Base-by-base conservation (phyloP, 2,888 invertebrate genomes). In the Nomada ferruginata region DNA sequence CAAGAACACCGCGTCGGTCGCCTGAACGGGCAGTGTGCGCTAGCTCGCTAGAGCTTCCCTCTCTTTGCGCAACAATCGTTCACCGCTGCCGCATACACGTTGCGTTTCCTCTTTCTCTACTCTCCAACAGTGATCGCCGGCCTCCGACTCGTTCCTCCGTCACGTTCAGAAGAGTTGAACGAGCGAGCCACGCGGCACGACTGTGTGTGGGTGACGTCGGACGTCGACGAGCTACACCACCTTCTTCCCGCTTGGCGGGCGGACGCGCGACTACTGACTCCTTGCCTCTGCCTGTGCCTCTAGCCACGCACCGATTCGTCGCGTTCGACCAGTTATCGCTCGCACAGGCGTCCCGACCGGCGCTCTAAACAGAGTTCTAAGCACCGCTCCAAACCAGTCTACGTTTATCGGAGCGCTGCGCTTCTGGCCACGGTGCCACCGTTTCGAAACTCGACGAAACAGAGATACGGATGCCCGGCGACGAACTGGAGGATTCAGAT, bases 1-100 rank as follows among this genome's bases (percentile, higher is more conserved):
- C 75, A 66, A 76, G 70, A 63, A 65, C 75, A 53, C 81, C 81
- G 76, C 75, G 55, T 70, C 73, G n/a, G 72, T 72, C 55, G 15
- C 42, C 42, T 36, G 42, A 53, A 55, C 76, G 63, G 63, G 47
- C 42, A 52, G 53, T 55, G 23, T 1, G 23, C 23, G 13, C 53
- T 7, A n/a, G 20, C 55, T 29, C 15, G 50, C 61, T 66, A 61
- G 47, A 13, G 60, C 52, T 60, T 65, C 75, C 59, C 57, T 52
- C 60, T 55, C 71, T 74, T 78, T 59, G 71, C 78, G 72, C 73
- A 66, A 80, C 36, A 18, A 57, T 72, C 65, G 42, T 3, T 60
- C 26, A 1, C 29, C 65, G 29, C 68, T 42, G 42, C 64, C 65
- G 7, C 44, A 7, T 52, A 23, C 57, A 23, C 42, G 23, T 18